phyloP scores from a whole-genome alignment of 2,113 vertebrate genomes.

The Raja brachyura region DNA sequence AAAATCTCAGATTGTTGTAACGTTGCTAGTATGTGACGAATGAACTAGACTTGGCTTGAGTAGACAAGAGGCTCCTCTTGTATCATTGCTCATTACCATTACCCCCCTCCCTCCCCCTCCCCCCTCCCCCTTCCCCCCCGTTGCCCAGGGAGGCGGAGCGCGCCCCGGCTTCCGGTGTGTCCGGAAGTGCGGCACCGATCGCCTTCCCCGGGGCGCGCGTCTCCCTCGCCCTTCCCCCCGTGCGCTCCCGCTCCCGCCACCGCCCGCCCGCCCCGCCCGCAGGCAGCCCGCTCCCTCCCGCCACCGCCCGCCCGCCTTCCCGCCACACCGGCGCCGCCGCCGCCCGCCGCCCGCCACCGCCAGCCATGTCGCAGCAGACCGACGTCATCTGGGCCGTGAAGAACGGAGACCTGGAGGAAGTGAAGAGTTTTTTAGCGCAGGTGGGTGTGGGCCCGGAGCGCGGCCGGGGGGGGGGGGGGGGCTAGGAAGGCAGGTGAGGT shows the following conservation, averaged over 20 bases:
- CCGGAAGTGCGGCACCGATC: too few relatives aligned
- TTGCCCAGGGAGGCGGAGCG: too few relatives aligned
- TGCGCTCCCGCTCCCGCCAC: not conserved
- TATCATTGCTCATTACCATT: too few relatives aligned
- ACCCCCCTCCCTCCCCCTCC: not conserved
- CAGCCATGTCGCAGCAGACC: not conserved
- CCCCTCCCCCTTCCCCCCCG: not conserved
- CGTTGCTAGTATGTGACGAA: too few relatives aligned
- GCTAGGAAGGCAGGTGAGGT: not conserved
- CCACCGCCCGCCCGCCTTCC: too few relatives aligned
- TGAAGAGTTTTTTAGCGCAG: not conserved
- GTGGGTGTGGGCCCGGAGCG: not conserved
- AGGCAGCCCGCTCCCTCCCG: too few relatives aligned
- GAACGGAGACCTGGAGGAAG: constrained; percentile 19
- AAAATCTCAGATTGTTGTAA: too few relatives aligned
- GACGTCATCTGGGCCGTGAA: not conserved
- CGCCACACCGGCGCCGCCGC: not conserved
- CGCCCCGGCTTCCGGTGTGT: too few relatives aligned
- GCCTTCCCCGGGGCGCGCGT: too few relatives aligned
- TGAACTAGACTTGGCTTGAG: too few relatives aligned
- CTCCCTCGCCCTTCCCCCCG: not conserved
- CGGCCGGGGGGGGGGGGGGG: not conserved
- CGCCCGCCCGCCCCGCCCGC: too few relatives aligned
- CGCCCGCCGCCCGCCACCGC: not conserved
- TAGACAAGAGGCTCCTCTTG: too few relatives aligned